Evolutionary conservation across 2,888 invertebrate species (phyloP), one percentile per base, ranked within the genome.

Genomic region (Bombylius major): DNA sequence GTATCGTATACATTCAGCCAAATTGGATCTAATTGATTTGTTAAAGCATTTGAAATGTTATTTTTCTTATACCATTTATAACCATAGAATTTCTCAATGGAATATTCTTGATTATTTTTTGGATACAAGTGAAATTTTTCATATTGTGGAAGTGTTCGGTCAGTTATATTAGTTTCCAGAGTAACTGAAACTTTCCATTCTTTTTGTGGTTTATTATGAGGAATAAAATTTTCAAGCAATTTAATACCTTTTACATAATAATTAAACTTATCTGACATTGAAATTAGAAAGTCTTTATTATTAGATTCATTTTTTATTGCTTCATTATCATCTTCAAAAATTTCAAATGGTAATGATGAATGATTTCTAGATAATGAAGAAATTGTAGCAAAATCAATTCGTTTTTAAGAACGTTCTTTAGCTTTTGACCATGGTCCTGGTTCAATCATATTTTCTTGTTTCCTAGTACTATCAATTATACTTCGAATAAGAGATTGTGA

Each of bases 381-480:
- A 9, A 11, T 6, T 4, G 4, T 11, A 42, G 39, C 9, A 42
- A 42, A 42, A 42, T 42, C 11, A 11, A 5, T 42, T 23, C 44
- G 47, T 47, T 49, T 55, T n/a, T 53, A 31, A 4, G 45, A 33
- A 23, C 44, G 8, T 13, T 45, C 14, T 53, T 68, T 65, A 6
- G 73, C 71, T 58, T 73, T 78, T 53, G 77, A 82, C 89, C 88
- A 89, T 5, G 82, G 79, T 3, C 85, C 83, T 3, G 87, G 78
- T 66, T 84, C 83, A 60, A 82, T 76, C 4, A 79, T 75, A 70
- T 89, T 89, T 70, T 89, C 89, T 67, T 84, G 78, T 57, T 79
- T 73, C 11, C 79, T 78, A 14, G 79, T 77, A 39, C 77, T 76
- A 59, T 78, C 78, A 56, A 83, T 71, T 62, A 83, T 79, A 62